Percentiles rank a stretch among this genome's conserved stretches.
Evolutionary conservation across 2,113 vertebrate species (phyloP).

Genomic region (Sardina pilchardus): DNA sequence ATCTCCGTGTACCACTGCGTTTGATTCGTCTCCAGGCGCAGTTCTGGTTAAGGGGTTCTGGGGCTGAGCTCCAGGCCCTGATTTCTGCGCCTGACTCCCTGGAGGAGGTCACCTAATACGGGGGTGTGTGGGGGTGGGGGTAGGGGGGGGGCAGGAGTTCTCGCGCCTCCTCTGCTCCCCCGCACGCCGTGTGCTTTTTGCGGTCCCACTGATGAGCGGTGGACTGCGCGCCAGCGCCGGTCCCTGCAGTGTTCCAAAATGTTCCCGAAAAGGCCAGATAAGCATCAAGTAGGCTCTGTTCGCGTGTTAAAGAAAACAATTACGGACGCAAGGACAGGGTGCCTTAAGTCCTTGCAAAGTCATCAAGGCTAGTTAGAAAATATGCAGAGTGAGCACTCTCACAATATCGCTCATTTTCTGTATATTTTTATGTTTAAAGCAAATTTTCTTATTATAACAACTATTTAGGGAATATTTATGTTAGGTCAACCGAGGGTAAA

Average conservation of each 20-base stretch:
- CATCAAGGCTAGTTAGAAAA: background rate
- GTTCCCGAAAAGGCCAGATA: background rate
- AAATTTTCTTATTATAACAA: background rate
- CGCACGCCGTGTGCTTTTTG: too few species aligned
- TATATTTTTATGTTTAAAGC: background rate
- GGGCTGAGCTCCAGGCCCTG: background rate
- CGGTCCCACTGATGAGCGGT: background rate
- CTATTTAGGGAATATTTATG: too few species aligned
- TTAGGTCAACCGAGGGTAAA: too few species aligned
- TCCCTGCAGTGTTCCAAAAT: background rate
- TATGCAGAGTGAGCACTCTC: background rate
- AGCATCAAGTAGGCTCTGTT: background rate
- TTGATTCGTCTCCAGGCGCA: constrained; percentile 41
- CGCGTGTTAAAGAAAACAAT: background rate
- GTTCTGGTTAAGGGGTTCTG: constrained; percentile 17
- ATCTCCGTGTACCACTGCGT: constrained; percentile 49
- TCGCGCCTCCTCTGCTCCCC: background rate
- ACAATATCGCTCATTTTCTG: background rate
- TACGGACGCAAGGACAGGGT: background rate
- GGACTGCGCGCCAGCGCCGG: background rate
- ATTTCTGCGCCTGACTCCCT: background rate
- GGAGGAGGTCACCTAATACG: background rate
- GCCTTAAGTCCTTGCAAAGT: background rate
- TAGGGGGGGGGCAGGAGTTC: background rate
- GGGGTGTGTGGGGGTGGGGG: too few species aligned